Base-by-base conservation (phyloP, 2,797 vertebrate genomes). In the Alauda arvensis region DNA sequence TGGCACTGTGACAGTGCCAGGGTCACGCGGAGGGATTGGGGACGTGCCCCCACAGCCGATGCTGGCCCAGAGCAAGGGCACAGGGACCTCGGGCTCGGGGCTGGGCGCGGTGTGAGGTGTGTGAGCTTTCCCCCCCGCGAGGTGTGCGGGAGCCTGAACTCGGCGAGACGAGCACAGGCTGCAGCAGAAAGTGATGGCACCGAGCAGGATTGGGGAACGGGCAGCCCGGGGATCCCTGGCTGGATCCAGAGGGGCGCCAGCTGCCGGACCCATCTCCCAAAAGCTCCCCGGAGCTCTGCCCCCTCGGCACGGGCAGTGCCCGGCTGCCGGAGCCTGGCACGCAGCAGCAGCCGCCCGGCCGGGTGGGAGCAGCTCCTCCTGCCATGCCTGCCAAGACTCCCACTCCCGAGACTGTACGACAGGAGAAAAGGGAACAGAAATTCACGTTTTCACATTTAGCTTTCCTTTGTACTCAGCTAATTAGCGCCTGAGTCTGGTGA, bases 381-480 rank as follows among this genome's bases (percentile, higher is more conserved):
- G 84, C 76, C 65, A 5, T 42, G 78, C 68, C 84, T 91, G 88
- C 83, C 83, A 89, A 90, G 51, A 34, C 72, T 93, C 84, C 87
- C 85, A 60, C 88, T 95, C 77, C 70, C 10, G 60, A 86, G 61
- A 51, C 78, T 88, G 84, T 29, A 63, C 49, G 83, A 72, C 81
- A 89, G 83, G 77, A 88, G 84, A 89, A 94, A 87, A 93, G 90
- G 75, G 91, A 90, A 90, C 90, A 87, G 78, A 93, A 91, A 94
- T 87, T 90, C 95, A 95, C 93, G 91, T 94, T 96, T 94, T 94
- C 87, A 95, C 94, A 95, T 95, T 96, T 96, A 95, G 92, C 87
- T 94, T 94, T 87, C 89, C 93, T 95, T 94, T 95, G 94, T 96
- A 94, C 93, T 93, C 83, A 45, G 89, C 95, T 95, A 96, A 96